Base-by-base conservation (phyloP, 1,140 invertebrate species). In the Drosophila hydei region DNA sequence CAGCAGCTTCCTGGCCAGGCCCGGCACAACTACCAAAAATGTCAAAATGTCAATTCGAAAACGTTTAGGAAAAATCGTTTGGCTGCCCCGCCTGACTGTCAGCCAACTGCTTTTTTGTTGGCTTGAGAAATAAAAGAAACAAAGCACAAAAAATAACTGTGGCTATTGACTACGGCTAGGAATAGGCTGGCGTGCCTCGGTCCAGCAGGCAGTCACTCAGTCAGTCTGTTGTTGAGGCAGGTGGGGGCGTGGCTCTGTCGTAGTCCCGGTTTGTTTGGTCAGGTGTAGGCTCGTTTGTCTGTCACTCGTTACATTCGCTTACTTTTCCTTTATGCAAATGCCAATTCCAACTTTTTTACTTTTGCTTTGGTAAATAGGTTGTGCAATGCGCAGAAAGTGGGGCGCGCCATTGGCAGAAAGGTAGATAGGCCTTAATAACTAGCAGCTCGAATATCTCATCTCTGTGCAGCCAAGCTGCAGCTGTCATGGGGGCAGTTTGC, bases 31-130 rank as follows among this genome's bases (percentile, higher is more conserved):
- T 81, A 71, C 67, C 30, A 72, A 81, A 77, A 87, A 85, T 81
- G 81, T 87, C 81, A 81, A 85, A 85, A 87, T 85, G 81, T 85
- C 81, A 85, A 85, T 85, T 87, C 51, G 60, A 87, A 85, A 85
- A 77, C 81, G 81, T 87, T 85, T 85, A 81, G 81, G 62, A 70
- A 56, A 72, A 79, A 73, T 68, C 69, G 33, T 70, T 61, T 70
- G 56, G 54, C 54, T 19, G 30, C 36, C 14, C 25, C 36, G 47
- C 30, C 43, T 16, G 11, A 30, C 36, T 47, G 48, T 4, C 72
- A 54, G 69, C 59, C 69, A 81, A 81, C 77, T 81, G 73, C 70
- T 81, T 72, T 33, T 61, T 64, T 79, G 33, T 55, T 72, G 38
- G 50, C 21, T 16, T 27, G 36, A 52, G 25, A 68, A 45, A 60